Conservation (phyloP, 2,888 invertebrate genomes). For the Synergus gifuensis region DNA sequence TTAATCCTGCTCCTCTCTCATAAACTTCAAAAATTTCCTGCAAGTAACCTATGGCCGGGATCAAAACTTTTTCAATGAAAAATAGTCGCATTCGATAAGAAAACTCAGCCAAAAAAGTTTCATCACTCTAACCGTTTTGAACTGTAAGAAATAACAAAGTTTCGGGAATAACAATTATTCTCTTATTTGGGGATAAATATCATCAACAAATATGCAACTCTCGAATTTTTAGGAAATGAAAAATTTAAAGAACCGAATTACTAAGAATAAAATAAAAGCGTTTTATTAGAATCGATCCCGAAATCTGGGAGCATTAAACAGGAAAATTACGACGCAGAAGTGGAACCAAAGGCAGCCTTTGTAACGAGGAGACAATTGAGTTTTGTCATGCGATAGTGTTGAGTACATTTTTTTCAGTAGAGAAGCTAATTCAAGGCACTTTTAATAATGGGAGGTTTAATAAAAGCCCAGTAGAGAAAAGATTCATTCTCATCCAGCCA, state of each 20-base stretch:
- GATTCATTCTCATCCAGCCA: slow-evolving; percentile 39
- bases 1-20: too few relatives aligned
- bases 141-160: too few relatives aligned
- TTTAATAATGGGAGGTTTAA: slow-evolving; percentile 40
- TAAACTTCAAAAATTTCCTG: too few relatives aligned
- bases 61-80: too few relatives aligned
- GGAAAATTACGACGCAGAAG: neutral
- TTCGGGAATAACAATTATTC: too few relatives aligned
- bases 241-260: neutral
- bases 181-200: too few relatives aligned
- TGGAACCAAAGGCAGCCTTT: slow-evolving; percentile 4
- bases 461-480: slow-evolving; percentile 30
- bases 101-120: too few relatives aligned
- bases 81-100: too few relatives aligned
- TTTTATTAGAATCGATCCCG: neutral
- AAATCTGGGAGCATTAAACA: neutral
- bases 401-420: slow-evolving; percentile 24
- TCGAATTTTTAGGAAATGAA: too few relatives aligned
- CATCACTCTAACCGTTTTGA: too few relatives aligned
- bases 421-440: slow-evolving; percentile 37
- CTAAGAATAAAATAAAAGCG: neutral
- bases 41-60: too few relatives aligned
- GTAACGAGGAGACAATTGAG: slow-evolving; percentile 20
- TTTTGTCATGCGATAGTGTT: slow-evolving; percentile 37
- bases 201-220: too few relatives aligned